Evolutionary conservation across 2,113 vertebrate species (phyloP).

Genomic region (Tylochromis polylepis): DNA sequence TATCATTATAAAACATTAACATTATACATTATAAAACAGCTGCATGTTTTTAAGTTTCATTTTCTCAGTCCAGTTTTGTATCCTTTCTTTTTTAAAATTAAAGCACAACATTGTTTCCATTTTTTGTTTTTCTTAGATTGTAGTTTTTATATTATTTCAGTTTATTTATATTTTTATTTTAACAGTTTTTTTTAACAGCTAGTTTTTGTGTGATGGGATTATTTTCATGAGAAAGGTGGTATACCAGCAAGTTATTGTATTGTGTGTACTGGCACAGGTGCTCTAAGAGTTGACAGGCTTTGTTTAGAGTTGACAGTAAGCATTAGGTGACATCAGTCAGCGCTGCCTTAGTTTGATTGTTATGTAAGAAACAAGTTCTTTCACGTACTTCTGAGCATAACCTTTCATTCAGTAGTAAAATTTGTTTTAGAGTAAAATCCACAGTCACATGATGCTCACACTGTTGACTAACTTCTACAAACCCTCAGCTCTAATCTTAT

Average conservation of each 20-base stretch:
- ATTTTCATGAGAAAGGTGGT: neutral
- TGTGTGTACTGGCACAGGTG: neutral
- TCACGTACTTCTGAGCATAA: neutral
- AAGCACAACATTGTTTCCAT: neutral
- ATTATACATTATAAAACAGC: too few relatives aligned
- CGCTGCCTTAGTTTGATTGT: neutral
- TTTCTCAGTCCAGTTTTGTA: neutral
- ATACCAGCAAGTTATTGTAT: neutral
- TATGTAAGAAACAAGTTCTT: neutral
- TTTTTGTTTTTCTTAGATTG: neutral
- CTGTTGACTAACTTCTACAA: neutral
- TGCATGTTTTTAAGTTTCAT: neutral
- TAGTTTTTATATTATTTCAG: neutral
- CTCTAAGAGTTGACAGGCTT: neutral
- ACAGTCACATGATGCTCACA: slow-evolving; percentile 45
- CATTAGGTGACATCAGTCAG: neutral
- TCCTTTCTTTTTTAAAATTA: neutral
- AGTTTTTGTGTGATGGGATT: neutral
- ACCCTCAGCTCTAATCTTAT: slow-evolving; percentile 2
- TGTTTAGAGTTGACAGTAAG: neutral
- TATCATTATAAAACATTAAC: too few relatives aligned
- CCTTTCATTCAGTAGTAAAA: neutral
- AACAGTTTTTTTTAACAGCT: neutral
- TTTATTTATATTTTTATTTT: neutral
- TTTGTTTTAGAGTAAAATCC: slow-evolving; percentile 32